Base-by-base conservation (phyloP, 2,113 vertebrate genomes). In the Cheilinus undulatus region DNA sequence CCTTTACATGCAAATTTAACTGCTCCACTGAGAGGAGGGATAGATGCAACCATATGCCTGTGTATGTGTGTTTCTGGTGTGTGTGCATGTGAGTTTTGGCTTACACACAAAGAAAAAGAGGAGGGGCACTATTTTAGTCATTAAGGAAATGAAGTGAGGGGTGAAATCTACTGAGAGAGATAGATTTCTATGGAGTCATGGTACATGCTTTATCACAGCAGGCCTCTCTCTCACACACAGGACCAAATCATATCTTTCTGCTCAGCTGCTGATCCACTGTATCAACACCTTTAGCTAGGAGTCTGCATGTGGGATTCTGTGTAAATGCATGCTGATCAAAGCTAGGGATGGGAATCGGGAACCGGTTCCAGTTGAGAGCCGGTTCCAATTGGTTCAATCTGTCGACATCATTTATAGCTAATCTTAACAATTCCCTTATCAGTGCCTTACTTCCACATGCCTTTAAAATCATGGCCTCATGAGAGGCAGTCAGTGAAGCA, bases 101-200 rank as follows among this genome's bases (percentile, higher is more conserved):
- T 54, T 73, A 49, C 53, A 69, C 81, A 86, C 81, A 84, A 28
- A 62, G 52, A 30, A 19, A 58, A 46, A 71, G 69, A 66, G 82
- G 66, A 42, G 64, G 49, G 70, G 30, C 70, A 74, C 59, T 70
- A 69, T 79, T 90, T 88, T 83, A 84, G 71, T 87, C 89, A 90
- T 89, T 89, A 90, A 86, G 77, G 59, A 86, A 90, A 89, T 89
- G 82, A 91, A 90, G 81, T 75, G 88, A 90, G 86, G 87, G 87
- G 85, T 85, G 87, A 90, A 88, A 88, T 88, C 90, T 88, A 78
- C 77, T 81, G 72, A 78, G 80, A 51, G 67, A 82, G 82, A 80
- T 81, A 83, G 66, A 88, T 82, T 83, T 88, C 64, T 76, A 80
- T 79, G 61, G 85, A 88, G 87, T 89, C 88, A 90, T 89, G 86